Evolutionary conservation across 2,888 invertebrate genomes (phyloP).

Genomic region (Celastrina argiolus): DNA sequence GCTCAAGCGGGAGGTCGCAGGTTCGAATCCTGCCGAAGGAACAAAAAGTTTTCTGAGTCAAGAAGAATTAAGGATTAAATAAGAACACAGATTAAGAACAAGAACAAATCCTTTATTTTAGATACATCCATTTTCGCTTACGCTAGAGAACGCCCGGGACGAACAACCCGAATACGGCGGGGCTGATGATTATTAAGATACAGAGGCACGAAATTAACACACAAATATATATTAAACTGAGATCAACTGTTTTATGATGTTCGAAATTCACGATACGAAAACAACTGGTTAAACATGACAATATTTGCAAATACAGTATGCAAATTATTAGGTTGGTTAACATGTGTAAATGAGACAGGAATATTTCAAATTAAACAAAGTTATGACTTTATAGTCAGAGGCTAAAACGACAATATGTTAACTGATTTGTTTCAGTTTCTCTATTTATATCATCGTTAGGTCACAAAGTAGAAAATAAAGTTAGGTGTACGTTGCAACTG

Average conservation of each 20-base stretch:
- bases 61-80: background rate
- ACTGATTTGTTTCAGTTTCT: too few species aligned
- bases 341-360: too few species aligned
- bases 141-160: conserved; percentile 33
- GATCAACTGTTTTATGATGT: too few species aligned
- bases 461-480: too few species aligned
- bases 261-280: background rate
- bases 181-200: background rate
- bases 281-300: background rate
- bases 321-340: background rate
- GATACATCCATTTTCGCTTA: conserved; percentile 60
- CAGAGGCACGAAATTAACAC: background rate
- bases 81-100: conserved; percentile 50
- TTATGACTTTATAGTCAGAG: too few species aligned
- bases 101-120: conserved; percentile 72
- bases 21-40: too few species aligned
- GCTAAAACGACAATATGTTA: too few species aligned
- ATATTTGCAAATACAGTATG: background rate
- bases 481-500: too few species aligned
- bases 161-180: background rate
- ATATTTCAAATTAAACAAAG: too few species aligned
- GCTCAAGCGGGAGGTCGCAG: too few species aligned
- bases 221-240: background rate
- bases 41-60: background rate
- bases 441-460: too few species aligned